Conservation (phyloP, 2,888 invertebrate species). For the Diadromus collaris region DNA sequence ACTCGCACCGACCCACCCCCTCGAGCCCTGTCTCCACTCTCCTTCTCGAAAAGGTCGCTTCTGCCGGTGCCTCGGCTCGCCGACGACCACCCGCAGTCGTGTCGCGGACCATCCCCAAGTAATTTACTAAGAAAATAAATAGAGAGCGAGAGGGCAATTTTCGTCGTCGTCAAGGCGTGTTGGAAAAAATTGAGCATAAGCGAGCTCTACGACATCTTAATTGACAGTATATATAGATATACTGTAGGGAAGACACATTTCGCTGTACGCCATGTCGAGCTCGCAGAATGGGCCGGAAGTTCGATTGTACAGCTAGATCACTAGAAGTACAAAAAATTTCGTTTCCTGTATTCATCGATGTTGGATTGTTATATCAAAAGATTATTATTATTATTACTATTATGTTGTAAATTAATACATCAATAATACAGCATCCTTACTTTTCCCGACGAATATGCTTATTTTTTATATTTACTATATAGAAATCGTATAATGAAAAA, state of each 20-base stretch:
- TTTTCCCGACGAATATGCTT: too few species aligned
- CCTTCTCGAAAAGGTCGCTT: conserved; percentile 50
- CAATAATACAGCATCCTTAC: too few species aligned
- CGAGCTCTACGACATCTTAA: conserved; percentile 41
- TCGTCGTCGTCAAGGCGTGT: conserved; percentile 47
- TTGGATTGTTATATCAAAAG: too few species aligned
- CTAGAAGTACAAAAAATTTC: too few species aligned
- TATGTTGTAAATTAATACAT: too few species aligned
- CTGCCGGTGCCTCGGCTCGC: conserved; percentile 55
- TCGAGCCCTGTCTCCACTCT: conserved; percentile 37
- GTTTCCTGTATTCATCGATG: too few species aligned
- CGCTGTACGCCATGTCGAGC: conserved; percentile 66
- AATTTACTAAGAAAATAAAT: conserved; percentile 79
- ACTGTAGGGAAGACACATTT: conserved; percentile 63
- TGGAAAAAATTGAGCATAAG: conserved; percentile 51
- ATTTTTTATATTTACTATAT: too few species aligned
- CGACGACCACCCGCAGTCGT: conserved; percentile 69
- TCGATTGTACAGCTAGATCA: background rate
- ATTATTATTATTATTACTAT: too few species aligned
- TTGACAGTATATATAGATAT: conserved; percentile 38
- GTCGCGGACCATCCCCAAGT: conserved; percentile 76
- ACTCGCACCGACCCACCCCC: conserved; percentile 62
- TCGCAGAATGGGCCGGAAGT: background rate
- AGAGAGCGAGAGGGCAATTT: conserved; percentile 69
- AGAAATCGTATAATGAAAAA: too few species aligned